phyloP scores from a whole-genome alignment of 2,888 invertebrate species.

The Eupithecia vulgata region DNA sequence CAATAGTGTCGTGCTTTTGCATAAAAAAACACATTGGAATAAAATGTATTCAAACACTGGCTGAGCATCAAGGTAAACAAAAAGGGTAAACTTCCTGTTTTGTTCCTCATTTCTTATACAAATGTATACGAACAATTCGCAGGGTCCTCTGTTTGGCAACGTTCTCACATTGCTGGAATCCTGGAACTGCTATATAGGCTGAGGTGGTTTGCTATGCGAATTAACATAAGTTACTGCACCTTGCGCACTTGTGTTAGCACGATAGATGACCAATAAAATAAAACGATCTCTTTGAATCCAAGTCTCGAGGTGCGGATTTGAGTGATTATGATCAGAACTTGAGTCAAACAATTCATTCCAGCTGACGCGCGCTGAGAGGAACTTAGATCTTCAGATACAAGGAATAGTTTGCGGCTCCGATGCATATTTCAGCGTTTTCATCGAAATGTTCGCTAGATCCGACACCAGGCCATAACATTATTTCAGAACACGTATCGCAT shows the following conservation, averaged over 20 bases:
- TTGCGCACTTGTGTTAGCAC: slow-evolving; percentile 39
- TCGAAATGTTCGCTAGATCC: slow-evolving; percentile 57
- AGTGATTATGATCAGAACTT: slow-evolving; percentile 40
- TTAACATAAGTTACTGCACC: slow-evolving; percentile 74
- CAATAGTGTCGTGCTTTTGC: slow-evolving; percentile 25
- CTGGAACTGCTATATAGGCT: slow-evolving; percentile 67
- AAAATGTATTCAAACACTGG: slow-evolving; percentile 44
- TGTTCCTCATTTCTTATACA: slow-evolving; percentile 74
- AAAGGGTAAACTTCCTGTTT: slow-evolving; percentile 65
- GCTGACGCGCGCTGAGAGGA: slow-evolving; percentile 39
- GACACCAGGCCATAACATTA: slow-evolving; percentile 71
- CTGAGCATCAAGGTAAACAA: slow-evolving; percentile 52
- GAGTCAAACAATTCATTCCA: slow-evolving; percentile 43
- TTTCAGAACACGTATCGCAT: slow-evolving; percentile 78
- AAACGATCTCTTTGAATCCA: slow-evolving; percentile 27
- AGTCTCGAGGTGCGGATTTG: slow-evolving; percentile 33
- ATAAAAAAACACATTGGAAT: slow-evolving; percentile 30
- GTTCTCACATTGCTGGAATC: slow-evolving; percentile 75
- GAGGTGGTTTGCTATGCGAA: slow-evolving; percentile 67
- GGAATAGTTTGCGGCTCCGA: slow-evolving; percentile 46
- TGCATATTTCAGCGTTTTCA: slow-evolving; percentile 67
- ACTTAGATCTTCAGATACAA: slow-evolving; percentile 43
- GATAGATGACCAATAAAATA: slow-evolving; percentile 32
- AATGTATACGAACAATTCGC: slow-evolving; percentile 76
- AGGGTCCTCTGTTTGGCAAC: slow-evolving; percentile 67